These are phyloP conservation scores for Ciconia maguari DNA, from an alignment of 2,113 vertebrate genomes.

Conservation along the genomic window DNA sequence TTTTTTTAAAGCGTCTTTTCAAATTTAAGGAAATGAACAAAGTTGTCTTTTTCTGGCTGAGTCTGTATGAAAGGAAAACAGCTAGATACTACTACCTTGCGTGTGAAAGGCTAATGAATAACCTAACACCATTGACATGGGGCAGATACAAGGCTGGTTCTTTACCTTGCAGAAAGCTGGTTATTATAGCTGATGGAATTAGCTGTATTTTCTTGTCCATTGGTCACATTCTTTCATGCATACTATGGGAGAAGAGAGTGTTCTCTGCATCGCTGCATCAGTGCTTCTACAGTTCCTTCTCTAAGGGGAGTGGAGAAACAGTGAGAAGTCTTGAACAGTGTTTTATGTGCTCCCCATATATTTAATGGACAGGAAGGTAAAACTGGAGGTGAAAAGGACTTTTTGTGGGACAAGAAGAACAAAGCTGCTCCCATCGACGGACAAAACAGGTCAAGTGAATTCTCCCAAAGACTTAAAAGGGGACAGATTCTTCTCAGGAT, in stretches of 20 bases:
- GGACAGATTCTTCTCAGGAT: neutral
- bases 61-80: neutral
- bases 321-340: slow-evolving; percentile 38
- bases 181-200: slow-evolving; percentile 42
- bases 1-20: neutral
- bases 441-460: neutral
- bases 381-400: neutral
- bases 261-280: slow-evolving; percentile 64
- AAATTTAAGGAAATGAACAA: neutral
- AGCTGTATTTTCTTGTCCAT: slow-evolving; percentile 60
- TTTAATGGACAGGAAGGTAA: neutral
- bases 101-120: neutral
- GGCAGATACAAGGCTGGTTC: slow-evolving; percentile 54
- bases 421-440: neutral
- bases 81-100: neutral
- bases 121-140: neutral
- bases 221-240: slow-evolving; percentile 65
- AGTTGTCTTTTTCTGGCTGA: neutral
- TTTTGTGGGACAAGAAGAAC: neutral
- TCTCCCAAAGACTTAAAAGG: neutral
- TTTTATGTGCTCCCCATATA: neutral
- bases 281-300: slow-evolving; percentile 68
- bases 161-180: slow-evolving; percentile 68
- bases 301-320: slow-evolving; percentile 58
- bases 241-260: slow-evolving; percentile 59